Evolutionary conservation across 1,140 invertebrate species (phyloP), one percentile per base, ranked within the genome.

Genomic region (Danaus plexippus): DNA sequence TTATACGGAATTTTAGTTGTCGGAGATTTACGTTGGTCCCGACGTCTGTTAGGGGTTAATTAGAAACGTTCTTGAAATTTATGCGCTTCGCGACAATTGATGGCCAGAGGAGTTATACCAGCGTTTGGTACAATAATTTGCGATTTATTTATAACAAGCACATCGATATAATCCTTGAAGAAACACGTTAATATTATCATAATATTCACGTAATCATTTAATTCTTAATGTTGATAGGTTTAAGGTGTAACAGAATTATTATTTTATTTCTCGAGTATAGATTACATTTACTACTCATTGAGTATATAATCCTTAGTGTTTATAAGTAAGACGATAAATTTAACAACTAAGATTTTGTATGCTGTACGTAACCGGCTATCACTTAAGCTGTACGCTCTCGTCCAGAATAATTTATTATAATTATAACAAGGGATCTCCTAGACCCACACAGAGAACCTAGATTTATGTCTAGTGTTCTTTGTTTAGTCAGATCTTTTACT

Each of bases 21-120:
- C 22, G 53, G 57, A 69, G 76, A 79, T 79, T 79, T 79, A 79
- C 67, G 62, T 59, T 11, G 51, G 59, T 54, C 60, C 47, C 60
- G 62, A 59, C 66, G 66, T 67, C 68, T 69, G 65, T 75, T 76
- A 69, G 73, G 72, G 77, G 73, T 77, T 80, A 80, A 80, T 80
- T 77, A 80, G 77, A 52, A 64, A 66, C 69, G 61, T 48, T 64
- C 57, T 63, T 63, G 49, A 66, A 69, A 74, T 77, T 77, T 77
- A 77, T 77, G 69, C 64, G 63, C 53, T 51, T 41, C 50, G 54
- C 44, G 62, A 73, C 73, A 76, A 72, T 69, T 73, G 71, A 72
- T 73, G 61, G 61, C 60, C 57, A 50, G 49, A 44, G 47, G 59
- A 44, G 9, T 60, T 45, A 45, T 43, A 1, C 54, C 48, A 61